These are phyloP conservation scores for Leptocoma aspasia DNA, from an alignment of 2,113 vertebrate genomes.

Conservation along the genomic window DNA sequence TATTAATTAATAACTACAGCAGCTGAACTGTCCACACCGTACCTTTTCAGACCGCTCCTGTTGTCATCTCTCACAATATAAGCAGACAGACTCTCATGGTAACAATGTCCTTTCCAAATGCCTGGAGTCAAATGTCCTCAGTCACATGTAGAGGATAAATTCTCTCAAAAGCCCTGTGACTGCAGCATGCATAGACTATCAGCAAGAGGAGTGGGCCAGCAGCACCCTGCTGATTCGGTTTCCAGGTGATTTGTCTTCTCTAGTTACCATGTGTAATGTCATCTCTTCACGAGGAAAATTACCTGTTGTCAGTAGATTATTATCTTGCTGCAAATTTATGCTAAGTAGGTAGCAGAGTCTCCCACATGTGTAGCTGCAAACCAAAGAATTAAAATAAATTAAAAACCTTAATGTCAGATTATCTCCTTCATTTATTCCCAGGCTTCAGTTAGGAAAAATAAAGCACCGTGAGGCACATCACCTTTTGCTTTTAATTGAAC, in stretches of 20 bases:
- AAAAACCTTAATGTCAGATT: not conserved
- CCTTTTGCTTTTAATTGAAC: not conserved
- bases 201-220: not conserved
- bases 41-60: not conserved
- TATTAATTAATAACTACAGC: not conserved
- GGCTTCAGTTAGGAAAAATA: not conserved
- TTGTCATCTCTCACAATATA: not conserved
- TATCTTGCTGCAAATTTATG: not conserved
- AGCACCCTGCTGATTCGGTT: not conserved
- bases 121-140: not conserved
- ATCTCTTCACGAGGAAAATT: not conserved
- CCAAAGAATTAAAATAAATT: not conserved
- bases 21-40: not conserved
- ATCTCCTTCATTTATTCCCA: not conserved
- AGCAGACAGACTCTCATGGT: not conserved
- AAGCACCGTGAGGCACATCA: not conserved
- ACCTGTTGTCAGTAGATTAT: not conserved
- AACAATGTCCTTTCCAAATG: not conserved
- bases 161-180: not conserved
- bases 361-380: not conserved
- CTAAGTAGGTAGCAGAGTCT: not conserved
- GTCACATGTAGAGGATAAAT: not conserved
- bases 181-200: fast-evolving
- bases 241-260: not conserved
- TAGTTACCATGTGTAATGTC: not conserved